Conservation (phyloP, 1,140 invertebrate species). For the Drosophila funebris region DNA sequence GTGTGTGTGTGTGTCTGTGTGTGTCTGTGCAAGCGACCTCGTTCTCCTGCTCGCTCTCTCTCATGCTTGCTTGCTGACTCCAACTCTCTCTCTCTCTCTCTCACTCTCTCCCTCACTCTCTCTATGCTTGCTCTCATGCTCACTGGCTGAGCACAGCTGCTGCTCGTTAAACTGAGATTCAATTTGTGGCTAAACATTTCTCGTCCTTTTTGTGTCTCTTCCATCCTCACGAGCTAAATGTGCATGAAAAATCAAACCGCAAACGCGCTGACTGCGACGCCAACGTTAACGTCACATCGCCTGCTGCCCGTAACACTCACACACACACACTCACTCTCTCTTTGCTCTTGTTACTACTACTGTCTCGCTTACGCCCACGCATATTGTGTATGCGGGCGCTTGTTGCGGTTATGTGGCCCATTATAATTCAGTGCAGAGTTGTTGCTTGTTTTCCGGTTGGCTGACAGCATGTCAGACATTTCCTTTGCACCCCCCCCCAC, state of each 20-base stretch:
- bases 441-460: slow-evolving; percentile 83
- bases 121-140: background rate
- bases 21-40: background rate
- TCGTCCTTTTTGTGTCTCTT: slow-evolving; percentile 69
- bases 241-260: slow-evolving; percentile 77
- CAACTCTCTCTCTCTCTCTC: background rate
- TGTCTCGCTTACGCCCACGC: slow-evolving; percentile 35
- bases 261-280: slow-evolving; percentile 16
- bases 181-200: slow-evolving; percentile 78
- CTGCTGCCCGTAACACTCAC: slow-evolving; percentile 1
- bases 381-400: slow-evolving; percentile 32
- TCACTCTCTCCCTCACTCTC: background rate
- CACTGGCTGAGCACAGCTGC: background rate
- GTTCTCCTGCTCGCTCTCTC: background rate
- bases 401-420: slow-evolving; percentile 43
- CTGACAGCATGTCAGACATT: slow-evolving; percentile 49
- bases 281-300: background rate
- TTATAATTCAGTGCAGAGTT: slow-evolving; percentile 61
- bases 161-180: slow-evolving; percentile 71
- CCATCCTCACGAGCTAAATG: slow-evolving; percentile 71
- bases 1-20: background rate
- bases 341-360: slow-evolving; percentile 27
- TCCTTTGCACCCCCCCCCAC: background rate
- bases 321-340: background rate
- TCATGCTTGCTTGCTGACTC: background rate